Base-by-base conservation (phyloP, 2,113 vertebrate species). In the Actenoides hombroni region DNA sequence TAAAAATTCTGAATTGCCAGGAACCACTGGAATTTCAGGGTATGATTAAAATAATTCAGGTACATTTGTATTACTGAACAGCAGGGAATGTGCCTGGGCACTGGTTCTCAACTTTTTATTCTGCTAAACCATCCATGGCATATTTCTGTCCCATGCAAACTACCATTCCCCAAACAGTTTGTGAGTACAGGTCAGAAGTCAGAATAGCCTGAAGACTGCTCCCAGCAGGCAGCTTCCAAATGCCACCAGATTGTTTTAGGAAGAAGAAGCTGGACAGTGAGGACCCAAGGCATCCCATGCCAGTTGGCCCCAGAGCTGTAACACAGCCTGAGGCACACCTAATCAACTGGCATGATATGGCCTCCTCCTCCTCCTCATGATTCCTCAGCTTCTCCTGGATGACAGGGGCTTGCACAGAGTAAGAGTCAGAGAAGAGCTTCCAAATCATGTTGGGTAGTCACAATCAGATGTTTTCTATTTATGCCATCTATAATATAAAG, bases 321-420 rank as follows among this genome's bases (percentile, higher is more conserved):
- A 39, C 15, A 39, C 7, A 1, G 4, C 12, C 33, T 83, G 1
- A 0, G 26, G 11, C 29, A 26, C 7, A 86, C 8, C 37, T 48
- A 23, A 78, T 35, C 64, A 83, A 39, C 33, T 7, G 14, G 26
- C 3, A 39, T 11, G 44, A 73, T 21, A 13, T 2, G 11, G 39
- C 17, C 28, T 80, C 28, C 24, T 53, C 13, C 35, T 49, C 8
- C 51, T 71, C 40, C 21, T 80, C 25, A 4, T 0, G 0, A 44
- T 26, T 71, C 56, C 60, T 71, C 80, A 68, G 26, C 42, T 53
- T 35, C 21, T 29, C 31, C 33, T 48, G 10, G 15, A 63, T 4
- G 2, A 46, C 40, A 81, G 16, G 11, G 23, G 20, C 40, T 90
- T 67, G 31, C 49, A 60, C 25, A 71, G 8, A 84, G 16, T 11